Base-by-base conservation (phyloP, 2,113 vertebrate genomes). In the Xiphophorus hellerii region DNA sequence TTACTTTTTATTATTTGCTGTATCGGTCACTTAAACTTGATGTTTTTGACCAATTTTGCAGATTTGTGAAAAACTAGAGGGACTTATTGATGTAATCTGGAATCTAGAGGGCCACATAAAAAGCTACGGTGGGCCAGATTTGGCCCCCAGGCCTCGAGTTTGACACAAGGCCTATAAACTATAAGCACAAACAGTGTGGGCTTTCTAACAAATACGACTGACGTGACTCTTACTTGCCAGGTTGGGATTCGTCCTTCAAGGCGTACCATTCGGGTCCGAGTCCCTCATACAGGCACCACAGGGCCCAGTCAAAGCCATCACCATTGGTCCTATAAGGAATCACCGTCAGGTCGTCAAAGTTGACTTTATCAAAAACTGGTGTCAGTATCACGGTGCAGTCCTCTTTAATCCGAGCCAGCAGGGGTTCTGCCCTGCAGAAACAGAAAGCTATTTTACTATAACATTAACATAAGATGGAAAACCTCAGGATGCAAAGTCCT, bases 251-350 rank as follows among this genome's bases (percentile, higher is more conserved):
- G 28, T 95, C 93, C 2, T 91, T 76, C 3, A 85, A 69, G 15
- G 66, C 42, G 31, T 93, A 92, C 94, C 94, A 94, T 66, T 94
- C 92, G 1, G 92, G 90, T 37, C 76, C 86, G 87, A 95, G 94
- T 39, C 15, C 20, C 71, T 91, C 93, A 0, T 94, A 94, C 90
- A 76, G 79, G 84, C 93, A 94, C 92, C 92, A 94, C 64, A 94
- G 39, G 13, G 80, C 85, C 94, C 94, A 95, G 85, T 94, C 82
- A 29, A 95, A 95, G 2, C 64, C 92, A 6, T 94, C 66, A 1
- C 93, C 89, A 0, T 27, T 3, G 1, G 90, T 2, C 0, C 0
- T 0, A 58, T 93, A 93, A 5, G 37, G 30, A 14, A 0, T 48
- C 60, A 94, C 20, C 0, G 66, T 67, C 69, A 95, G 71, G 68